Evolutionary conservation across 1,140 invertebrate genomes (phyloP).

Genomic region (Harpegnathos saltator): DNA sequence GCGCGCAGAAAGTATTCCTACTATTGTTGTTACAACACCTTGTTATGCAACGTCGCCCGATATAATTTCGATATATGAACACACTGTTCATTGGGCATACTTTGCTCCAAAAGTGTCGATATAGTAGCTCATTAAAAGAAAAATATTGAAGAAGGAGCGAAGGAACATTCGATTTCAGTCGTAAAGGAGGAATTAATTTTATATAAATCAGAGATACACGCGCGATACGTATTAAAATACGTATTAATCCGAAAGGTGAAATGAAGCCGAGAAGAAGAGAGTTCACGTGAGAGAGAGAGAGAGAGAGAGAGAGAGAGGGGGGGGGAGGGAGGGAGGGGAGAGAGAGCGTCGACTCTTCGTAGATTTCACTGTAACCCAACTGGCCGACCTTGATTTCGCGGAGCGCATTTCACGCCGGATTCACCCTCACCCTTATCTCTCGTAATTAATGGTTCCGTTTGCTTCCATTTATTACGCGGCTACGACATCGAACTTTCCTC

Average conservation of each 20-base stretch:
- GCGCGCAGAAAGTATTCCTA: neutral
- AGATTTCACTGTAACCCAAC: conserved; percentile 41
- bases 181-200: neutral
- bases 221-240: neutral
- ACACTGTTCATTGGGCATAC: too few species aligned
- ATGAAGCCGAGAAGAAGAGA: too few species aligned
- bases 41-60: too few species aligned
- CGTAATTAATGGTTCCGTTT: conserved; percentile 51
- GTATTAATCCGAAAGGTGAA: conserved; percentile 44
- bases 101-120: too few species aligned
- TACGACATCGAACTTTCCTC: conserved; percentile 36
- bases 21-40: too few species aligned
- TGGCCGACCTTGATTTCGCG: conserved; percentile 48
- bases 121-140: too few species aligned
- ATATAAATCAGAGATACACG: neutral
- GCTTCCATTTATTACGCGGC: conserved; percentile 48
- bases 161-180: conserved; percentile 14
- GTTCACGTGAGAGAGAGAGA: too few species aligned
- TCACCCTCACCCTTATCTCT: conserved; percentile 43
- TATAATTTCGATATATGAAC: conserved; percentile 16
- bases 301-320: too few species aligned
- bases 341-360: neutral
- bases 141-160: neutral
- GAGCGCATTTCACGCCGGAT: conserved; percentile 46
- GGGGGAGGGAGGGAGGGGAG: conserved; percentile 19